phyloP scores from a whole-genome alignment of 2,113 vertebrate genomes.

The Thalassarche chlororhynchos region DNA sequence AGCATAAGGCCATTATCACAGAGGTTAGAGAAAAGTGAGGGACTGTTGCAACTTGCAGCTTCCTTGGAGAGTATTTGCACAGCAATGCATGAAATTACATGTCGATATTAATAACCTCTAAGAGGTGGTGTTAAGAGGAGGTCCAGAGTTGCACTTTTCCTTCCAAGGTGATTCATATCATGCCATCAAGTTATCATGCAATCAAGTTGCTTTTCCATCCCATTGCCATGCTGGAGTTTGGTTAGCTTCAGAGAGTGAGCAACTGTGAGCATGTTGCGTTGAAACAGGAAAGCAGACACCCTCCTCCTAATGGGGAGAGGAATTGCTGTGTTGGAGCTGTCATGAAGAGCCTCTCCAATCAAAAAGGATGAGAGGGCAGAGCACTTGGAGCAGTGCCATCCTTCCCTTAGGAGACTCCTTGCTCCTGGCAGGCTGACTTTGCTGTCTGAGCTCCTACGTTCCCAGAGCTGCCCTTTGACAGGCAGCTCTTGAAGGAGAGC shows the following conservation, averaged over 20 bases:
- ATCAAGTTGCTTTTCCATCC: neutral
- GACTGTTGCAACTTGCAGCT: neutral
- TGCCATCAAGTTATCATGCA: neutral
- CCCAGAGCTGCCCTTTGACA: neutral
- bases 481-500: neutral
- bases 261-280: neutral
- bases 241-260: neutral
- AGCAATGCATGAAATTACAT: neutral
- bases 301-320: neutral
- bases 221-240: neutral
- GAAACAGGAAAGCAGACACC: neutral
- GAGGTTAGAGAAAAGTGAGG: conserved; percentile 80
- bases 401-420: neutral
- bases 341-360: neutral
- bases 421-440: neutral
- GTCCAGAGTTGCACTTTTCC: neutral
- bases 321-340: neutral
- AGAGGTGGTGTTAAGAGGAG: neutral
- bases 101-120: neutral
- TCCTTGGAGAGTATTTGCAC: neutral
- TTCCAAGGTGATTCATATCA: neutral
- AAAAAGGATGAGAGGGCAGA: neutral
- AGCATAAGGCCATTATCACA: conserved; percentile 94
- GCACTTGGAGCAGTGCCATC: neutral
- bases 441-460: neutral